These are phyloP conservation scores for Anhinga rufa DNA, from an alignment of 2,113 vertebrate species.

Conservation along the genomic window DNA sequence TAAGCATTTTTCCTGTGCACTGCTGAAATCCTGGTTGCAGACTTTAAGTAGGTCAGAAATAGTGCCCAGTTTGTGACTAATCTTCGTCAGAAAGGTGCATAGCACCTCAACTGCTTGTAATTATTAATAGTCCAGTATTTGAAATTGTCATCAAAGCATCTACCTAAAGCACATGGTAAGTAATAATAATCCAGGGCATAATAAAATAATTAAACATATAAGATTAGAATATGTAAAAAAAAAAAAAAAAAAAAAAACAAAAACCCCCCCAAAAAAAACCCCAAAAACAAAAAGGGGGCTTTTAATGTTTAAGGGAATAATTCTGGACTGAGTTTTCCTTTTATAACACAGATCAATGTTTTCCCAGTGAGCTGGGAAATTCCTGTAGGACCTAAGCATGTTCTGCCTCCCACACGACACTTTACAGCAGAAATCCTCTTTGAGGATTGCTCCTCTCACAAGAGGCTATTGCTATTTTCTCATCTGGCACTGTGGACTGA, in stretches of 20 bases:
- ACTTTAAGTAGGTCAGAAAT: background rate
- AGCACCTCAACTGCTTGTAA: background rate
- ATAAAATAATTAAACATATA: background rate
- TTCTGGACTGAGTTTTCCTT: background rate
- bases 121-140: background rate
- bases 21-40: background rate
- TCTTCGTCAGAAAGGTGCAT: background rate
- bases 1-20: background rate
- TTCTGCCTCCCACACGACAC: background rate
- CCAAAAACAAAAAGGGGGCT: background rate
- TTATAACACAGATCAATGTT: background rate
- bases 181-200: background rate
- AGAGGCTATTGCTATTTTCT: background rate
- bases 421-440: background rate
- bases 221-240: background rate
- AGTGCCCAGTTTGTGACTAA: background rate
- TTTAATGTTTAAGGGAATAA: background rate
- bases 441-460: background rate
- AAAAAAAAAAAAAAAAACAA: background rate
- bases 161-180: background rate
- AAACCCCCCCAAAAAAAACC: background rate
- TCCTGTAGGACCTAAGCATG: background rate
- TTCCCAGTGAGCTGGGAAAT: background rate
- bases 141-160: background rate
- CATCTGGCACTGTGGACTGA: no score